Percentiles rank a stretch among this genome's conserved stretches.
Conservation (phyloP, 1,140 invertebrate genomes). For the Aphidius gifuensis region DNA sequence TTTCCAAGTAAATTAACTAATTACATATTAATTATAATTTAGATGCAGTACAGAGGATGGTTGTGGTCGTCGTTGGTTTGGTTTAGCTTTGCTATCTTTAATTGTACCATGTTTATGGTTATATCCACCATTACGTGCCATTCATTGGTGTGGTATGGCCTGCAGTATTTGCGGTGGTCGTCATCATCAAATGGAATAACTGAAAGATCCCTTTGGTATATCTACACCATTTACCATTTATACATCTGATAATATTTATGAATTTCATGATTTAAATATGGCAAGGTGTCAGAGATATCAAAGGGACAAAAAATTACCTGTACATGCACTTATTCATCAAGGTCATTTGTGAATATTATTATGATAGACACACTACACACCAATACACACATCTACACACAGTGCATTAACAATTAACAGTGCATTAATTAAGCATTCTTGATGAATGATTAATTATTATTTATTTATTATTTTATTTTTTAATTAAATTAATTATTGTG, state of each 20-base stretch:
- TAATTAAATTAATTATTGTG: too few species aligned
- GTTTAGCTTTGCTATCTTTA: conserved; percentile 79
- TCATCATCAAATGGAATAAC: conserved; percentile 67
- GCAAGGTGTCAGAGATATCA: conserved; percentile 52
- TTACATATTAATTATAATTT: conserved; percentile 14
- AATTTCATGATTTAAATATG: conserved; percentile 45
- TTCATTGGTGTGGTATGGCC: conserved; percentile 76
- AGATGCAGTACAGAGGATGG: conserved; percentile 58
- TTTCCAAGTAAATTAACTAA: neutral
- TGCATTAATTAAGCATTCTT: neutral
- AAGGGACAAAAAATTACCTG: conserved; percentile 51
- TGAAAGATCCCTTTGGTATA: conserved; percentile 52
- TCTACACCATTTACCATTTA: conserved; percentile 44
- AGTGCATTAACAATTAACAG: neutral
- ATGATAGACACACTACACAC: too few species aligned
- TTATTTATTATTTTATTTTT: too few species aligned
- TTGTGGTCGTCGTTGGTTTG: conserved; percentile 71
- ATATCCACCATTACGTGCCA: conserved; percentile 81
- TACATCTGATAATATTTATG: conserved; percentile 42
- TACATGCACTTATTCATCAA: conserved; percentile 51
- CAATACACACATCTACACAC: too few species aligned
- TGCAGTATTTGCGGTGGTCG: conserved; percentile 80
- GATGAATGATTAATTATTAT: too few species aligned
- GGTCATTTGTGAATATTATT: conserved; percentile 37
- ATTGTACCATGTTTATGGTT: conserved; percentile 91